phyloP scores from a whole-genome alignment of 1,140 invertebrate genomes.

The Zophobas atratus region DNA sequence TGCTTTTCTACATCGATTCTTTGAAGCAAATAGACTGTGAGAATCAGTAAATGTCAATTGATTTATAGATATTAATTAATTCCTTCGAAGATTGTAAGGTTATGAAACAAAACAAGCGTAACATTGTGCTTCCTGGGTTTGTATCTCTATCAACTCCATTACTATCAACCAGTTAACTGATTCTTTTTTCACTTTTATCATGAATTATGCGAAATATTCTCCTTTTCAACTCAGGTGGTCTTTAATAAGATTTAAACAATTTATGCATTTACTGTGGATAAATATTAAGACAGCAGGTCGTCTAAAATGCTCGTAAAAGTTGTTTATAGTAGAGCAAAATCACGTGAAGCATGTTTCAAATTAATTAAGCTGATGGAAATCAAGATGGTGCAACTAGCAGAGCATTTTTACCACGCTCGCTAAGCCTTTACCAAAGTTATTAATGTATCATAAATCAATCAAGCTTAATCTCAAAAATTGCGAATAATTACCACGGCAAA shows the following conservation, averaged over 20 bases:
- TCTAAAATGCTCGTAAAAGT: conserved; percentile 34
- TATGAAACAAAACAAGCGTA: no score
- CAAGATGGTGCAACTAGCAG: conserved; percentile 35
- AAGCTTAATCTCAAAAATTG: conserved; percentile 13
- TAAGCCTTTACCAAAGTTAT: conserved; percentile 7
- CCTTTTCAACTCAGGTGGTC: conserved; percentile 10
- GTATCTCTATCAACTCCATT: no score
- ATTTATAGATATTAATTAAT: no score
- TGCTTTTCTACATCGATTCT: no score
- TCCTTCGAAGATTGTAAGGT: no score
- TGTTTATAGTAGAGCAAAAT: conserved; percentile 44
- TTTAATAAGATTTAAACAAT: conserved; percentile 4
- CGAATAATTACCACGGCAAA: background rate
- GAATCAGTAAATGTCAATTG: no score
- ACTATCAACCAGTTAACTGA: no score
- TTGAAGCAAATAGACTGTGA: no score
- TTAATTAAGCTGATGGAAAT: conserved; percentile 43
- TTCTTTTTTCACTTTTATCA: no score
- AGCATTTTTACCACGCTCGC: conserved; percentile 5
- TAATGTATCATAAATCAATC: conserved; percentile 10
- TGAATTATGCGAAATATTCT: no score
- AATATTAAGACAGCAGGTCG: conserved; percentile 16
- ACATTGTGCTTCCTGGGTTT: no score
- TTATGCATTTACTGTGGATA: conserved; percentile 3
- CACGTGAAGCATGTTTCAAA: conserved; percentile 43